These are phyloP conservation scores for Chondrosia reniformis DNA, from an alignment of 37 sponge, comb jelly and placozoan species.

Conservation along the genomic window DNA sequence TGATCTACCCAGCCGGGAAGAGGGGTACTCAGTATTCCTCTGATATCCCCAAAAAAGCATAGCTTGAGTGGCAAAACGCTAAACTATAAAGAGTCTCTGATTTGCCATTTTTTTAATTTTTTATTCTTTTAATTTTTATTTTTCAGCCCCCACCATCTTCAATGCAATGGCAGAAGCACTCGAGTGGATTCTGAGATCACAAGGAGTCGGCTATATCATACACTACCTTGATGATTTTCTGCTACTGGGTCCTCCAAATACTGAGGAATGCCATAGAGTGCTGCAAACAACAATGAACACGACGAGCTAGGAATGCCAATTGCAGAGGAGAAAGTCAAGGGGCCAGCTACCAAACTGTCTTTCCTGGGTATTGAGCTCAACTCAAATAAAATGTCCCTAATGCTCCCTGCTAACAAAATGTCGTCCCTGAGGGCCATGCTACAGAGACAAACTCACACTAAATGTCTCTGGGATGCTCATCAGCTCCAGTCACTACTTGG, in stretches of 20 bases:
- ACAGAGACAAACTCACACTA: not conserved
- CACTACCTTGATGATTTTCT: slow-evolving; percentile 13
- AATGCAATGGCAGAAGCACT: slow-evolving; percentile 14
- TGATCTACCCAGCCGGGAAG: too few species aligned
- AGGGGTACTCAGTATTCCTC: too few species aligned
- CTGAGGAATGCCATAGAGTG: not conserved
- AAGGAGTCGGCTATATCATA: not conserved
- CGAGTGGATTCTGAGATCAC: not conserved
- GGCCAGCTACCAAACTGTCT: not conserved
- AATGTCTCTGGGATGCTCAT: not conserved
- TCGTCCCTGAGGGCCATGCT: not conserved
- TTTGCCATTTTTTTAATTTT: too few species aligned
- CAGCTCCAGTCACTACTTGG: slow-evolving; percentile 21
- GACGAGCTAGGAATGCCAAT: not conserved
- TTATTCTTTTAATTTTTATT: too few species aligned
- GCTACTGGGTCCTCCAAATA: not conserved
- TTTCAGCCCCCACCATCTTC: slow-evolving; percentile 14
- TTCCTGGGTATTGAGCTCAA: slow-evolving; percentile 14
- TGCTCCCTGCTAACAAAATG: not conserved
- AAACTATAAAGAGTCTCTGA: too few species aligned
- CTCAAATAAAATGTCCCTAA: not conserved
- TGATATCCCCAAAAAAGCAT: too few species aligned
- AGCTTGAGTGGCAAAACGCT: too few species aligned
- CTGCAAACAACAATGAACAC: not conserved
- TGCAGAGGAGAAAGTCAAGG: not conserved